phyloP scores from a whole-genome alignment of 2,888 invertebrate genomes.

The Oscheius sp. region DNA sequence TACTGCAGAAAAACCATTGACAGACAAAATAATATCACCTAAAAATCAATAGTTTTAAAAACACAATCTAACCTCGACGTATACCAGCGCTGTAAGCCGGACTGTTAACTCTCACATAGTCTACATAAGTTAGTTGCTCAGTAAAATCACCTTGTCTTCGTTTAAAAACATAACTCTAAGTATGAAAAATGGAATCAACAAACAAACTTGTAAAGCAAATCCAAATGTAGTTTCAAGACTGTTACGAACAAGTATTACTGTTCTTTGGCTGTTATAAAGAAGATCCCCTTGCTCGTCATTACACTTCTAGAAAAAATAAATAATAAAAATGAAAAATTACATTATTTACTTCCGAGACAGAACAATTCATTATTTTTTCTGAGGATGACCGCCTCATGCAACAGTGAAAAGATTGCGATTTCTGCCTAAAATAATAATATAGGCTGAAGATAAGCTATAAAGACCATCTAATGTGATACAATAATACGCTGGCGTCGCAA shows the following conservation, averaged over 20 bases:
- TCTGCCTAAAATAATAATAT: not conserved
- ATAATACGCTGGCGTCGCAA: not conserved
- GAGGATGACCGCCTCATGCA: not conserved
- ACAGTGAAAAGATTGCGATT: not conserved
- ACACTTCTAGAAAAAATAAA: not conserved
- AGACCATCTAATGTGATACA: not conserved
- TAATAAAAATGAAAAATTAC: not conserved
- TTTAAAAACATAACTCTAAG: slow-evolving; percentile 91
- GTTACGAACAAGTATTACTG: slow-evolving; percentile 70
- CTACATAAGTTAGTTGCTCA: slow-evolving; percentile 95
- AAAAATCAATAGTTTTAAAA: not conserved
- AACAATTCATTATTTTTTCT: not conserved
- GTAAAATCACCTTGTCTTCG: slow-evolving; percentile 92
- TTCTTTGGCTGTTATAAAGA: slow-evolving; percentile 81
- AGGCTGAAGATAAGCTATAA: not conserved
- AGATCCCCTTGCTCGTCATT: not conserved
- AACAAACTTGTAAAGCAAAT: slow-evolving; percentile 83
- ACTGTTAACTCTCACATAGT: slow-evolving; percentile 91
- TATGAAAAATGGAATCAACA: not conserved
- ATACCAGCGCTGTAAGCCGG: slow-evolving; percentile 91
- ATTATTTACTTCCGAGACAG: not conserved
- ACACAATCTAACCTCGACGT: slow-evolving; percentile 79
- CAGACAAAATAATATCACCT: slow-evolving; percentile 52
- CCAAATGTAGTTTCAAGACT: slow-evolving; percentile 83
- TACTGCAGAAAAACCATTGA: slow-evolving; percentile 49